Evolutionary conservation across 2,888 invertebrate species (phyloP).

Genomic region (Epistrophe grossulariae): DNA sequence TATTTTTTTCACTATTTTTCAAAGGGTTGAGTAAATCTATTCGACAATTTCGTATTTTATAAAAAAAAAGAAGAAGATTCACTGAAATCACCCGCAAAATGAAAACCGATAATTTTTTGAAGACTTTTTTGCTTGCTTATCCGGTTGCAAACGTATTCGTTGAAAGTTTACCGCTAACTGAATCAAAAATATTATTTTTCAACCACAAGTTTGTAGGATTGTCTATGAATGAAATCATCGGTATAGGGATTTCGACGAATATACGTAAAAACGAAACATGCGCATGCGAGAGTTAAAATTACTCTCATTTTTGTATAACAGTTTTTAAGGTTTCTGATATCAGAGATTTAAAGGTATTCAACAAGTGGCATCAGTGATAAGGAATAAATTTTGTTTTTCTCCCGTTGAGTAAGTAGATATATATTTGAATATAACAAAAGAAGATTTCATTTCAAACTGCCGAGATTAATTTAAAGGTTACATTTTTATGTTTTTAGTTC

Average conservation of each 20-base stretch:
- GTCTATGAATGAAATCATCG: slow-evolving; percentile 59
- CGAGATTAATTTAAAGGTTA: slow-evolving; percentile 31
- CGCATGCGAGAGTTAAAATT: slow-evolving; percentile 39
- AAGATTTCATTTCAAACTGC: slow-evolving; percentile 23
- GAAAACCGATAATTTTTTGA: not conserved
- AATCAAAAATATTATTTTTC: slow-evolving; percentile 13
- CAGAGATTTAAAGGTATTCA: slow-evolving; percentile 11
- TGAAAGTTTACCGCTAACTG: slow-evolving; percentile 62
- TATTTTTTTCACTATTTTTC: not conserved
- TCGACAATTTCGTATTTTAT: not conserved
- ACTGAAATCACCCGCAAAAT: not conserved
- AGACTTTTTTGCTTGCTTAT: slow-evolving; percentile 10
- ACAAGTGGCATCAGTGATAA: slow-evolving; percentile 55
- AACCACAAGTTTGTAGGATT: slow-evolving; percentile 8
- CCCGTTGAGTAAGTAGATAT: not conserved
- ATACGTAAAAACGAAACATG: slow-evolving; percentile 34
- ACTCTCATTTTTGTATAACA: slow-evolving; percentile 49
- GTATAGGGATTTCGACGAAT: not conserved
- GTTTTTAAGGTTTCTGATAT: slow-evolving; percentile 3
- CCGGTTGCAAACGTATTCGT: slow-evolving; percentile 51
- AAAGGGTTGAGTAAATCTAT: not conserved
- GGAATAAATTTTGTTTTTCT: not conserved
- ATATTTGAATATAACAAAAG: slow-evolving; percentile 37
- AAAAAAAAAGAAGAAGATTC: not conserved
- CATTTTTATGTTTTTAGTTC: slow-evolving; percentile 3